Base-by-base conservation (phyloP, 2,113 vertebrate species). In the Ahaetulla prasina region DNA sequence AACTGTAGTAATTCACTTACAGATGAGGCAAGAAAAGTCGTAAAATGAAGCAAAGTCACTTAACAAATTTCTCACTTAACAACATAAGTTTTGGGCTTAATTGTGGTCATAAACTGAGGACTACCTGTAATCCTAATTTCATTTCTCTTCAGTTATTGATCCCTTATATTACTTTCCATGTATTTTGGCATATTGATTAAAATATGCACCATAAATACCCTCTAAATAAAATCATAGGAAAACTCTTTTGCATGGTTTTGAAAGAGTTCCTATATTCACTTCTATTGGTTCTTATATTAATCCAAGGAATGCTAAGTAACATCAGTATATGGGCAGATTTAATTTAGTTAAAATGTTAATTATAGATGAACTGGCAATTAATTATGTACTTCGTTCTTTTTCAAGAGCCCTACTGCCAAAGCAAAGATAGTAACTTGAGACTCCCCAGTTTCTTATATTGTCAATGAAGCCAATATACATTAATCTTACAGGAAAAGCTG, bases 291-390 rank as follows among this genome's bases (percentile, higher is more conserved):
- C 7, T 35, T 57, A 43, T 55, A 47, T 92, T 94, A 95, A 92
- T 23, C 27, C 25, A 11, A 88, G 10, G 3, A 93, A 25, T 91
- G 20, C 49, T 90, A 87, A 92, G 93, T 92, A 89, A 25, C 35
- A 92, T 94, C 93, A 94, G 85, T 94, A 45, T 91, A 92, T 80
- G 93, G 92, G 68, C 91, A 94, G 94, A 50, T 52, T 8, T 39
- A 91, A 52, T 47, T 3, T 93, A 35, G 92, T 93, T 63, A 55
- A 95, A 94, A 92, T 23, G 95, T 93, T 91, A 92, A 96, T 95
- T 97, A 94, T 55, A 93, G 50, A 86, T 55, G 23, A 63, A 22
- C 47, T 14, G 6, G 55, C 60, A 68, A 89, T 49, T 49, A 89
- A 89, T 49, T 47, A 89, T 49, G 49, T 12, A n/a, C 45, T 74